Conservation (phyloP, 1,140 invertebrate genomes). For the Bombus confusus region DNA sequence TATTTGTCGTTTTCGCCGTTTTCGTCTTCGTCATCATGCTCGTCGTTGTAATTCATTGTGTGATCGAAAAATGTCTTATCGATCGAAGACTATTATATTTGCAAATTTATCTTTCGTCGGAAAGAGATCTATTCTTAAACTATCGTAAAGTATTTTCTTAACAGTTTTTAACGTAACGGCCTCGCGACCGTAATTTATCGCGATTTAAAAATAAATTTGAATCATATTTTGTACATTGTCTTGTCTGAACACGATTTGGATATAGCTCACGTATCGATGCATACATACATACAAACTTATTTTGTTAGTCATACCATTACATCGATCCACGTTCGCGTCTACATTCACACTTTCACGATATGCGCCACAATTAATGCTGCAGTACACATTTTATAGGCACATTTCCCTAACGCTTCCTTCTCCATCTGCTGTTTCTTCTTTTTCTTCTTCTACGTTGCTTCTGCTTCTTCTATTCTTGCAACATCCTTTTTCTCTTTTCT, state of each 20-base stretch:
- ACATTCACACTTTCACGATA: constrained; percentile 33
- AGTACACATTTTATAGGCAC: constrained; percentile 33
- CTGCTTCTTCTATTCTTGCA: not conserved
- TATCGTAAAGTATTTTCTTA: constrained; percentile 34
- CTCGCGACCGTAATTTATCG: constrained; percentile 12
- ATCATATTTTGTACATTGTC: constrained; percentile 70
- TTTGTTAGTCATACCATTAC: not conserved
- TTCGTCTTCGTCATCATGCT: constrained; percentile 37
- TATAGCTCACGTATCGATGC: constrained; percentile 42
- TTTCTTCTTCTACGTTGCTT: not conserved
- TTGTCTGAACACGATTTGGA: constrained; percentile 54
- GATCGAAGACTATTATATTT: not conserved
- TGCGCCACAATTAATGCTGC: constrained; percentile 26
- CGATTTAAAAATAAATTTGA: constrained; percentile 73
- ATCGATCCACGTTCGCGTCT: constrained; percentile 37
- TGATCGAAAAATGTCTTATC: not conserved
- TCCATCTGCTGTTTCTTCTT: not conserved
- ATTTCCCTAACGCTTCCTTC: not conserved
- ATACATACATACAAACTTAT: not conserved
- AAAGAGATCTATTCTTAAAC: constrained; percentile 42
- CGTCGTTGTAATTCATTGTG: not conserved
- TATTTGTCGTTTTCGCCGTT: constrained; percentile 2
- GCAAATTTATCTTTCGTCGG: not conserved
- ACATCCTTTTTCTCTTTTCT: not conserved
- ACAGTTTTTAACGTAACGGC: constrained; percentile 38